Evolutionary conservation across 1,140 invertebrate genomes (phyloP), one percentile per base, ranked within the genome.

Genomic region (Drosophila willistoni): DNA sequence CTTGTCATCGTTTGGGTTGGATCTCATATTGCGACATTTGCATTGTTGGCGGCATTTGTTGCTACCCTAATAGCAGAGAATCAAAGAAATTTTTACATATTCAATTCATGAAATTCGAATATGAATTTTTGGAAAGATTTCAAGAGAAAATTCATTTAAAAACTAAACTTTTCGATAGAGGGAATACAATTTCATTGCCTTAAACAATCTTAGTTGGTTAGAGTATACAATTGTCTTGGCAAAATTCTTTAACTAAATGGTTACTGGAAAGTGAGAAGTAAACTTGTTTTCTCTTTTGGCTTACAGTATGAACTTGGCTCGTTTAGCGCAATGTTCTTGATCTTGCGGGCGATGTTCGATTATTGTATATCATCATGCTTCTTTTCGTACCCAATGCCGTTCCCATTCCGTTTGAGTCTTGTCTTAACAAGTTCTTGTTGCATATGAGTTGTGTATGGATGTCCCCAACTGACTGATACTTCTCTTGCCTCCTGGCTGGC

Each of bases 361-460:
- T 86, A 86, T 86, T 86, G 83, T 86, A 86, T 86, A 87, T 87
- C 84, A 87, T 87, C 84, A 86, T 86, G 79, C 67, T 66, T 54
- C 54, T 47, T 44, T 54, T 47, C 66, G n/a, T 17, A 12, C 29
- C 25, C 41, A 13, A 19, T 19, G 5, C 13, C 29, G 29, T 29
- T 29, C 29, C 13, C 44, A 29, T 57, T 71, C 14, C 59, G 41
- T 36, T 68, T 69, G 55, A 44, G 71, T 63, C 29, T 29, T 55
- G 75, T 76, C 70, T 79, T 77, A 78, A 83, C 81, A 81, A 82
- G 79, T 82, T 68, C 79, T 75, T 47, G 14, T 79, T 76, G 83
- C 64, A 73, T 87, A 76, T 82, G 72, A 84, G 59, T 69, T 77
- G 65, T 73, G 70, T 64, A 61, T 44, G 44, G 7, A 47, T 51